These are phyloP conservation scores for Drosophila elegans DNA, from an alignment of 1,140 invertebrate species.

Conservation along the genomic window DNA sequence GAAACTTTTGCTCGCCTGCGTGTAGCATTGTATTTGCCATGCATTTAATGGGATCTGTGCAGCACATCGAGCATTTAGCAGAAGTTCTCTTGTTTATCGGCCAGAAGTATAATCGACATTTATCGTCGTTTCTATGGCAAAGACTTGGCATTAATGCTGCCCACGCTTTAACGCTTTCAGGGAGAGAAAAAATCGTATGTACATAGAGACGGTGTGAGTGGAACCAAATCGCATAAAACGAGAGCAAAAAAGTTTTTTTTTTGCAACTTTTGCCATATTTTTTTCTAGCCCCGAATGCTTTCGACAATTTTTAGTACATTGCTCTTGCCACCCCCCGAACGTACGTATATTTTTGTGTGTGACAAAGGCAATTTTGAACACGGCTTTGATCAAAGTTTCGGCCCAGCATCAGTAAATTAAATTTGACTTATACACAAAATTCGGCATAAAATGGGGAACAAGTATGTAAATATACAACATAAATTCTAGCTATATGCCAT, in stretches of 20 bases:
- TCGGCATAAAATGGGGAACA: constrained; percentile 15
- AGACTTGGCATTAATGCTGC: constrained; percentile 62
- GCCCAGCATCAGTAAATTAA: constrained; percentile 67
- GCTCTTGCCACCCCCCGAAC: constrained; percentile 1
- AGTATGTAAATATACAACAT: constrained; percentile 26
- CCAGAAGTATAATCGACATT: constrained; percentile 68
- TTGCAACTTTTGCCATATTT: constrained; percentile 65
- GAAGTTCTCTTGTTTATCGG: constrained; percentile 44
- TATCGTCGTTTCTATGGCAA: constrained; percentile 41
- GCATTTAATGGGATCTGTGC: constrained; percentile 65
- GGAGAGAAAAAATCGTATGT: constrained; percentile 17
- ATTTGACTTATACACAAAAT: constrained; percentile 61
- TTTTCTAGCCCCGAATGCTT: constrained; percentile 23
- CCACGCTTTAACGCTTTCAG: constrained; percentile 47
- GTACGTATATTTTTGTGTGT: constrained; percentile 20
- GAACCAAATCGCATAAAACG: constrained; percentile 16
- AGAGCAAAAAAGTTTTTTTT: constrained; percentile 36
- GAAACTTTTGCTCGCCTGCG: constrained; percentile 22
- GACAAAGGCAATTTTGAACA: constrained; percentile 72
- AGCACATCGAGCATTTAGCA: constrained; percentile 16
- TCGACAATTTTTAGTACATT: constrained; percentile 71
- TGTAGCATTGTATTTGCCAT: constrained; percentile 53
- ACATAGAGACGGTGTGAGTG: constrained; percentile 10
- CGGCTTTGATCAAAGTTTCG: constrained; percentile 73
- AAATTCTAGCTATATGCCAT: constrained; percentile 1